Evolutionary conservation across 2,888 invertebrate genomes (phyloP), one percentile per base, ranked within the genome.

Genomic region (Thecocarcelia acutangulata): DNA sequence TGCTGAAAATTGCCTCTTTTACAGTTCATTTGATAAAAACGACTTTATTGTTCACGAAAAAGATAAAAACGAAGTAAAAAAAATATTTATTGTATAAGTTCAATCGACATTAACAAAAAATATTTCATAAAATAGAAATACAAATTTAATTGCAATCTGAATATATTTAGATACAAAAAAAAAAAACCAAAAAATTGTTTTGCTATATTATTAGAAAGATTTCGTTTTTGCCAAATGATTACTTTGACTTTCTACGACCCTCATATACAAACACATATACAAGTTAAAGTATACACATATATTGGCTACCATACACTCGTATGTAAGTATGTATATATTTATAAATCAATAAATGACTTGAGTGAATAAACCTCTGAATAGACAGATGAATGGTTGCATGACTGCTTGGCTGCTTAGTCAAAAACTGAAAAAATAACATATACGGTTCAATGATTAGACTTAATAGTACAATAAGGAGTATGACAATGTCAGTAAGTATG

Each of bases 111-210:
- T 69, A 73, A 50, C 59, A 15, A 44, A 46, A 61, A 37, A 24
- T 0, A 15, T 21, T 54, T 46, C 58, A 56, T 46, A 63, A 73
- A 73, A 64, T 73, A 80, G 74, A 83, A 81, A 81, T 76, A 76
- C 73, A 61, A 81, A 81, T 83, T 68, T 75, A 79, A 82, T 78
- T 82, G 74, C 64, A 78, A 72, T 75, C 48, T 72, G 78, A 78
- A 81, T 79, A 74, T 59, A 78, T 73, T 79, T 79, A 63, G 33
- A 1, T 33, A 33, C 5, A 73, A 83, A 83, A 64, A 79, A 75
- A n/a, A n/a, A n/a, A n/a, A n/a, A n/a, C n/a, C n/a, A 81, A 83
- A 83, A 75, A 79, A 72, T 59, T 72, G 75, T 72, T 63, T 69
- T 61, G 52, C 50, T 77, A 70, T 64, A 68, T 69, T 66, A 70